These are phyloP conservation scores for Tribolium madens DNA, from an alignment of 1,140 invertebrate species.

Conservation along the genomic window DNA sequence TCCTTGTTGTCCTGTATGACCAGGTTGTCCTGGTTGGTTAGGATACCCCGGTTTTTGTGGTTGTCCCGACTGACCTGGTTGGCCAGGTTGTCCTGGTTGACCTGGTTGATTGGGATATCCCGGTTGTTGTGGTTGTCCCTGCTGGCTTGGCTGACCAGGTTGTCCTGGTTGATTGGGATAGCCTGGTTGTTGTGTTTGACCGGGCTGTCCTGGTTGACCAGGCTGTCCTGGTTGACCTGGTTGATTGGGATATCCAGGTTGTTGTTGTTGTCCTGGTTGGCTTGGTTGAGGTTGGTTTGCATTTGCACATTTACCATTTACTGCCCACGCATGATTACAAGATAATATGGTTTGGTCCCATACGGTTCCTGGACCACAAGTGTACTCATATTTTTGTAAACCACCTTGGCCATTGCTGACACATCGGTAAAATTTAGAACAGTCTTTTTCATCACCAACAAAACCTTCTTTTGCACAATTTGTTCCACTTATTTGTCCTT, in stretches of 20 bases:
- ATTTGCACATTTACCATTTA: constrained; percentile 50
- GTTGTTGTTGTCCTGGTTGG: constrained; percentile 40
- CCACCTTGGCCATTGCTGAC: constrained; percentile 68
- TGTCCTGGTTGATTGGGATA: constrained; percentile 38
- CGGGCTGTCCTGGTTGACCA: constrained; percentile 52
- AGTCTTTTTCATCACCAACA: constrained; percentile 69
- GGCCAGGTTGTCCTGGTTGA: constrained; percentile 48
- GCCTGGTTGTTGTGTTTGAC: constrained; percentile 19
- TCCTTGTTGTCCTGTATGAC: no score
- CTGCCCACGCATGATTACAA: constrained; percentile 36
- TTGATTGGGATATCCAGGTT: constrained; percentile 44
- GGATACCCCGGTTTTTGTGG: constrained; percentile 27
- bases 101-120: constrained; percentile 50
- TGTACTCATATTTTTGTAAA: constrained; percentile 71
- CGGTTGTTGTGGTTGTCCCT: constrained; percentile 36
- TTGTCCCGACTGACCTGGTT: constrained; percentile 48
- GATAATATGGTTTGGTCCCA: constrained; percentile 40
- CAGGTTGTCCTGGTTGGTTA: constrained; percentile 7
- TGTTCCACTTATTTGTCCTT: constrained; percentile 26
- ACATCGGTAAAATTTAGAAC: constrained; percentile 78
- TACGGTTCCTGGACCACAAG: constrained; percentile 65
- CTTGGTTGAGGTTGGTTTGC: constrained; percentile 55
- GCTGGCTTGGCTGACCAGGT: background rate
- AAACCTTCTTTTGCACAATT: constrained; percentile 61
- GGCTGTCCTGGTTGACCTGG: constrained; percentile 54